Evolutionary conservation across 2,113 vertebrate genomes (phyloP).

Genomic region (Pseudorhombus dupliciocellatus): DNA sequence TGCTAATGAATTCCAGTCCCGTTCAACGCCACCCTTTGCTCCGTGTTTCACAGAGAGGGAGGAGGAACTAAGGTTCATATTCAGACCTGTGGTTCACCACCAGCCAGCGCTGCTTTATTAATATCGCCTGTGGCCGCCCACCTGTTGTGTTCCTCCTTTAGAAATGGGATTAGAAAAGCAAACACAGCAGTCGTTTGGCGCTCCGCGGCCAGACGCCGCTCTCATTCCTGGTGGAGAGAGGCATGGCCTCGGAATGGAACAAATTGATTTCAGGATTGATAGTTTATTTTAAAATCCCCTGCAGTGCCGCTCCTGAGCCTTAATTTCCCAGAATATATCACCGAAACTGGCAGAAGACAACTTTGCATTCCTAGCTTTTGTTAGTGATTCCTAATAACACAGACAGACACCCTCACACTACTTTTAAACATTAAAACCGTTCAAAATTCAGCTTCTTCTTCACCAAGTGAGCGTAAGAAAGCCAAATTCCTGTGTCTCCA

Average conservation of each 20-base stretch:
- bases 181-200: conserved; percentile 40
- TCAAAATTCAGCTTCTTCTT: not conserved
- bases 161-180: conserved; percentile 51
- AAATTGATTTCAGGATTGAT: conserved; percentile 18
- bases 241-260: conserved; percentile 15
- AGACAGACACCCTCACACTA: no score
- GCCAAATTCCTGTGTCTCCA: no score
- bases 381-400: no score
- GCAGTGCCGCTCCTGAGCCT: not conserved
- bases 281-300: not conserved
- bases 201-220: not conserved
- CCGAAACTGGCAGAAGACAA: not conserved
- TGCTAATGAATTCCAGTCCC: not conserved
- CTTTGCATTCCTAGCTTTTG: not conserved
- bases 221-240: conserved; percentile 15
- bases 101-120: conserved; percentile 31
- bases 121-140: conserved; percentile 21
- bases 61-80: not conserved
- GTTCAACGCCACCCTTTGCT: not conserved
- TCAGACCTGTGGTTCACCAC: not conserved
- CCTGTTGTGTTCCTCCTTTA: conserved; percentile 47
- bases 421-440: no score
- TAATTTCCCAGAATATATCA: not conserved
- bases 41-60: not conserved
- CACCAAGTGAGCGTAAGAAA: not conserved